These are phyloP conservation scores for Pteropus rufus DNA, from an alignment of 2,797 vertebrate genomes.

Conservation along the genomic window DNA sequence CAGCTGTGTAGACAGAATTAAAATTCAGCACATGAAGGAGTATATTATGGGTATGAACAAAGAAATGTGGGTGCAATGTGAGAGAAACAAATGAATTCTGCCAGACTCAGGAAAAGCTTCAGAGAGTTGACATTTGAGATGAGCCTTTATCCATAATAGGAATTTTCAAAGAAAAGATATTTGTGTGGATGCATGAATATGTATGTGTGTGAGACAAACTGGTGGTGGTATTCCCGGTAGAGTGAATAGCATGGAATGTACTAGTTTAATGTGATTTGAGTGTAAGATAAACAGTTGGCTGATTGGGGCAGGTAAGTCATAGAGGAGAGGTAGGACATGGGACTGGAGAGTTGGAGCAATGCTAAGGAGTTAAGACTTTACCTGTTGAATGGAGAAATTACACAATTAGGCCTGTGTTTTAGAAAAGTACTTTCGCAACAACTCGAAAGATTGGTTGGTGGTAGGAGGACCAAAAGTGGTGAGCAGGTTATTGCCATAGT, in stretches of 20 bases:
- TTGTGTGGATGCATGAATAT: neutral
- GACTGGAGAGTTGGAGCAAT: neutral
- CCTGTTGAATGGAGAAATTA: neutral
- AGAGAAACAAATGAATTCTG: neutral
- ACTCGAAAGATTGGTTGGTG: neutral
- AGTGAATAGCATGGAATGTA: neutral
- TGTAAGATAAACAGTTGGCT: neutral
- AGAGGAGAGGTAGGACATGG: neutral
- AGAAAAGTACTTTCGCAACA: neutral
- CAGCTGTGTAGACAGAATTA: neutral
- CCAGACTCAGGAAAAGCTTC: neutral
- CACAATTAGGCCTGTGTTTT: neutral
- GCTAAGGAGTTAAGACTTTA: constrained; percentile 8
- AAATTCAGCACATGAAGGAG: neutral
- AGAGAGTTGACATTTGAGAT: neutral
- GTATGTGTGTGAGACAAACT: neutral
- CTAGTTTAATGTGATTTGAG: neutral
- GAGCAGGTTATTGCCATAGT: neutral
- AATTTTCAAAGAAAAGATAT: neutral
- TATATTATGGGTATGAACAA: neutral
- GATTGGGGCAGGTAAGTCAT: neutral
- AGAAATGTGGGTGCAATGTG: neutral
- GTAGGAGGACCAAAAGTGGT: neutral
- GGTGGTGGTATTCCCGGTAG: neutral
- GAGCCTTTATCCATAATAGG: neutral